Conservation (phyloP, 2,113 vertebrate genomes). For the Hypomesus transpacificus region DNA sequence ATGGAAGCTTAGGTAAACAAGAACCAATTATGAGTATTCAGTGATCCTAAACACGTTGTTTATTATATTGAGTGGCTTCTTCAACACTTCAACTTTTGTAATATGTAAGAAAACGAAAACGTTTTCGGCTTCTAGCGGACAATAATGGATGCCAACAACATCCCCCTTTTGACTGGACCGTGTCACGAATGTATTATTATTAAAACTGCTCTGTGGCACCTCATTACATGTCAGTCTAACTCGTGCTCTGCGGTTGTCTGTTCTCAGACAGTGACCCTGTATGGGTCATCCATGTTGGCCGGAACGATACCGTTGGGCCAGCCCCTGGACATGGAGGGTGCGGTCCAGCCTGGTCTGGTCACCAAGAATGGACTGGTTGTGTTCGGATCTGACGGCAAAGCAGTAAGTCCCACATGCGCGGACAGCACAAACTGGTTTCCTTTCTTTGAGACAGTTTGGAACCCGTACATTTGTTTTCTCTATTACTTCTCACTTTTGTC, state of each 20-base stretch:
- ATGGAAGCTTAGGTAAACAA: too few species aligned
- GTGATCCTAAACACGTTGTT: too few species aligned
- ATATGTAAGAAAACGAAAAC: too few species aligned
- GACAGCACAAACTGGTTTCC: too few species aligned
- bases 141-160: too few species aligned
- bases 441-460: background rate
- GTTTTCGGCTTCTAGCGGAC: too few species aligned
- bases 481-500: slow-evolving; percentile 28
- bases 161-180: too few species aligned
- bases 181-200: too few species aligned
- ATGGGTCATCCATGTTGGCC: slow-evolving; percentile 78
- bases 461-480: background rate
- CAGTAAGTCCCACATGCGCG: slow-evolving; percentile 63
- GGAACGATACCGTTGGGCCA: slow-evolving; percentile 73
- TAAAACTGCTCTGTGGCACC: background rate
- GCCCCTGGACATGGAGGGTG: slow-evolving; percentile 77
- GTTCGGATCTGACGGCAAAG: slow-evolving; percentile 84
- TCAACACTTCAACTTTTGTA: too few species aligned
- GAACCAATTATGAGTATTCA: too few species aligned
- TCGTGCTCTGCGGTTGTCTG: slow-evolving; percentile 8
- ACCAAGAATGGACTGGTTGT: slow-evolving; percentile 84
- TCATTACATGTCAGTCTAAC: background rate
- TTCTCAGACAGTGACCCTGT: slow-evolving; percentile 80
- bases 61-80: too few species aligned
- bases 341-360: slow-evolving; percentile 76